A percentile compares a stretch with the other conserved stretches of the same genome.
Evolutionary conservation across 2,797 vertebrate genomes (phyloP).

Genomic region (Triplophysa bombifrons): DNA sequence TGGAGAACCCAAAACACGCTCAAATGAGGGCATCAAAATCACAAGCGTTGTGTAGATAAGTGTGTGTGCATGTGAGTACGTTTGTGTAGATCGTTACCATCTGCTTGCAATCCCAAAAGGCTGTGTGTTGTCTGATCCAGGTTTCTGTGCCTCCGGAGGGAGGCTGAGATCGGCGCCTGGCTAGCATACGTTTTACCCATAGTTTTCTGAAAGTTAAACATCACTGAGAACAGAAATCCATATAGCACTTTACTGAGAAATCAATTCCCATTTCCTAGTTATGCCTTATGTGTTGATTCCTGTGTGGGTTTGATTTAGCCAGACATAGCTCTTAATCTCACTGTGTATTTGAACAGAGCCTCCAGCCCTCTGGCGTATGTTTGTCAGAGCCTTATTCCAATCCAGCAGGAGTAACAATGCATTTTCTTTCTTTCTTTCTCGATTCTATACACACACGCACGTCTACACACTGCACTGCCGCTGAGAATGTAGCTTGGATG

Average conservation of each 20-base stretch:
- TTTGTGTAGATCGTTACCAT: constrained; percentile 25
- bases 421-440: constrained; percentile 56
- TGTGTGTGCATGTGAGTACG: constrained; percentile 17
- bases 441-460: constrained; percentile 6
- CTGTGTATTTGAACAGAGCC: constrained; percentile 72
- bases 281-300: constrained; percentile 65
- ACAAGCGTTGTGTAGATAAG: not conserved
- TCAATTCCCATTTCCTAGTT: constrained; percentile 75
- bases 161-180: constrained; percentile 61
- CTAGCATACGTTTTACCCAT: constrained; percentile 64
- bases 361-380: constrained; percentile 71
- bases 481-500: constrained; percentile 60
- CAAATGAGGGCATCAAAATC: not conserved
- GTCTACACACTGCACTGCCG: constrained; percentile 42
- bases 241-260: constrained; percentile 71
- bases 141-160: constrained; percentile 34
- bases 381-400: constrained; percentile 76
- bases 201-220: constrained; percentile 70
- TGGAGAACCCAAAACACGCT: not conserved
- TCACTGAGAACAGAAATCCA: constrained; percentile 66
- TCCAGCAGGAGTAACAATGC: constrained; percentile 73
- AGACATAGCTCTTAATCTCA: constrained; percentile 78
- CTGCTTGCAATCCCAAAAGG: constrained; percentile 16
- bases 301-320: constrained; percentile 68
- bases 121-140: constrained; percentile 23